These are phyloP conservation scores for Mythimna vitellina DNA, from an alignment of 2,888 invertebrate genomes.

Conservation along the genomic window DNA sequence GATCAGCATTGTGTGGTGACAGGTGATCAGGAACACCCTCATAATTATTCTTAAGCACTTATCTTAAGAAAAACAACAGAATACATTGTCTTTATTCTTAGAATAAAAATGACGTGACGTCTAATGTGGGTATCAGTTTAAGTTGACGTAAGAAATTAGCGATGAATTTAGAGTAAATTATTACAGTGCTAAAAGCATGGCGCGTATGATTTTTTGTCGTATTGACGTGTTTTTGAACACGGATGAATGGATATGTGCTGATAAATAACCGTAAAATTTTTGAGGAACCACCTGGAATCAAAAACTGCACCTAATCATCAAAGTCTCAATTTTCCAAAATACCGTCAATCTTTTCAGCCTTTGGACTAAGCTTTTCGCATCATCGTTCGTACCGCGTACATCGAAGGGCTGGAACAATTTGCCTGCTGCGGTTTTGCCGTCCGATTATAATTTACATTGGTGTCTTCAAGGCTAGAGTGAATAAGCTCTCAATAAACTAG, in stretches of 20 bases:
- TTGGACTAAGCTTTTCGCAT: no score
- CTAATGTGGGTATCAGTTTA: not conserved
- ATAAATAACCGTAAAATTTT: not conserved
- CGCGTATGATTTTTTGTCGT: slow-evolving; percentile 1
- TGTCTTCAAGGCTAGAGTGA: no score
- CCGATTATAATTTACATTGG: no score
- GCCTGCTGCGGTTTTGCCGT: no score
- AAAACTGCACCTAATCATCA: not conserved
- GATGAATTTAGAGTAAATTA: slow-evolving; percentile 33
- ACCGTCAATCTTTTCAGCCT: no score
- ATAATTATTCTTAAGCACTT: slow-evolving; percentile 18
- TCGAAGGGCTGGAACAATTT: no score
- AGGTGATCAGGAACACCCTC: not conserved
- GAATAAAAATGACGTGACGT: slow-evolving; percentile 18
- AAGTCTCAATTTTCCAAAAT: not conserved
- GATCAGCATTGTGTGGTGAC: slow-evolving; percentile 13
- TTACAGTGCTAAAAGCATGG: slow-evolving; percentile 32
- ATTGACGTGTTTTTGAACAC: slow-evolving; percentile 20
- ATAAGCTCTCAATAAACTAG: no score
- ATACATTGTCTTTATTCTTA: slow-evolving; percentile 5
- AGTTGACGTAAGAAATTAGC: slow-evolving; percentile 24
- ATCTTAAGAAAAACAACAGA: slow-evolving; percentile 22
- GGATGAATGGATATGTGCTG: slow-evolving; percentile 8
- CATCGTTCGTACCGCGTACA: no score
- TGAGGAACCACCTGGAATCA: not conserved